Evolutionary conservation across 2,888 invertebrate genomes (phyloP).

Genomic region (Deroplatys truncata): DNA sequence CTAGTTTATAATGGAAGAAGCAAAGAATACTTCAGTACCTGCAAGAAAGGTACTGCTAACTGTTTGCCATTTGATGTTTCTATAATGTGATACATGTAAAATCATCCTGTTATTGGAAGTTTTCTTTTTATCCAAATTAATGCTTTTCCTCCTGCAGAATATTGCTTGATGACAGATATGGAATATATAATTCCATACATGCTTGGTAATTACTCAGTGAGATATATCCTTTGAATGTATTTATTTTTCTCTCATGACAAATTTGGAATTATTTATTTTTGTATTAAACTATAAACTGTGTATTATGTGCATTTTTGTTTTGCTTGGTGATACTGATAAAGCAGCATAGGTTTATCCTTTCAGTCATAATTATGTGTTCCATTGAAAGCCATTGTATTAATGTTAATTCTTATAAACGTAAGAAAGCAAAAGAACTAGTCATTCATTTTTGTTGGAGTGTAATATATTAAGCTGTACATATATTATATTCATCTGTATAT

Average conservation of each 20-base stretch:
- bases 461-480: conserved; percentile 7
- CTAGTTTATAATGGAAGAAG: conserved; percentile 18
- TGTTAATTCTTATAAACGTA: neutral
- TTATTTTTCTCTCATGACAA: neutral
- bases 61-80: neutral
- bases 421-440: conserved; percentile 6
- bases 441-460: conserved; percentile 6
- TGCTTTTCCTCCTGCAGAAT: neutral
- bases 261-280: neutral
- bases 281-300: neutral
- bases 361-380: conserved; percentile 6
- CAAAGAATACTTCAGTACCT: conserved; percentile 15
- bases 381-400: neutral
- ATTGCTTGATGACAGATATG: neutral
- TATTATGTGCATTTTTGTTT: neutral
- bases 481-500: neutral
- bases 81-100: neutral
- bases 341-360: neutral
- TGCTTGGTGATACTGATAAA: neutral
- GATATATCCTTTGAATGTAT: neutral
- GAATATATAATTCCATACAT: neutral
- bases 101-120: neutral
- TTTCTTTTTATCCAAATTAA: neutral
- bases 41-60: neutral
- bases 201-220: neutral